Evolutionary conservation across 2,113 vertebrate genomes (phyloP).

Genomic region (Malaclemys terrapin): DNA sequence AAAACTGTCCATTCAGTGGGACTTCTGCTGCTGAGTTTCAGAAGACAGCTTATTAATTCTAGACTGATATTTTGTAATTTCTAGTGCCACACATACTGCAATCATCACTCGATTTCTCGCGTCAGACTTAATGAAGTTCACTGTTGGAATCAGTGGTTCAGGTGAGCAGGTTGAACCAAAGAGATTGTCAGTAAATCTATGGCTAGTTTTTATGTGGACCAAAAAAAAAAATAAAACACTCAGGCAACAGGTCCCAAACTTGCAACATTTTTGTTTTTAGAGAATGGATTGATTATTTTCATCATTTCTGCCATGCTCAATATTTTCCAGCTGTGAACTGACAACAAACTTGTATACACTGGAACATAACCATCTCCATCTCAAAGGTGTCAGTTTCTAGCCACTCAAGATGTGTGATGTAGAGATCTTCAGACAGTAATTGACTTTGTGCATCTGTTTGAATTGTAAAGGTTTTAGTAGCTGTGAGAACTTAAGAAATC

Average conservation of each 20-base stretch:
- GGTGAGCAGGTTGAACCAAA: not conserved
- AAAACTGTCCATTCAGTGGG: not conserved
- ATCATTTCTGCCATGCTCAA: accelerated
- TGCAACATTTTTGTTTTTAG: not conserved
- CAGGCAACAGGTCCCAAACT: not conserved
- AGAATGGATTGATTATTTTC: not conserved
- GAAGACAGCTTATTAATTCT: not conserved
- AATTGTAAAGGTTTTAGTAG: slow-evolving; percentile 13
- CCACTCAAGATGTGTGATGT: not conserved
- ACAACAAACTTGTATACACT: not conserved
- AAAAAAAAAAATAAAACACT: not conserved
- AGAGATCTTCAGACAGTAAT: not conserved
- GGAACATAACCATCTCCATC: not conserved
- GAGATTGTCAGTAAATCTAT: not conserved
- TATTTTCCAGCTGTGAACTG: not conserved
- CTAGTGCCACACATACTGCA: not conserved
- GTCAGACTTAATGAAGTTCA: not conserved
- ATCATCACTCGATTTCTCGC: not conserved
- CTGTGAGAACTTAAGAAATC: slow-evolving; percentile 4
- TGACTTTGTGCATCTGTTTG: not conserved
- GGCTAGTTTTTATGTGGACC: not conserved
- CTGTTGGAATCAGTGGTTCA: not conserved
- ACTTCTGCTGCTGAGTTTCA: not conserved
- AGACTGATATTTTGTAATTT: not conserved
- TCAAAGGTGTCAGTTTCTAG: not conserved